Evolutionary conservation across 2,797 vertebrate species (phyloP), one percentile per base, ranked within the genome.

Genomic region (Pangasius krempfi): DNA sequence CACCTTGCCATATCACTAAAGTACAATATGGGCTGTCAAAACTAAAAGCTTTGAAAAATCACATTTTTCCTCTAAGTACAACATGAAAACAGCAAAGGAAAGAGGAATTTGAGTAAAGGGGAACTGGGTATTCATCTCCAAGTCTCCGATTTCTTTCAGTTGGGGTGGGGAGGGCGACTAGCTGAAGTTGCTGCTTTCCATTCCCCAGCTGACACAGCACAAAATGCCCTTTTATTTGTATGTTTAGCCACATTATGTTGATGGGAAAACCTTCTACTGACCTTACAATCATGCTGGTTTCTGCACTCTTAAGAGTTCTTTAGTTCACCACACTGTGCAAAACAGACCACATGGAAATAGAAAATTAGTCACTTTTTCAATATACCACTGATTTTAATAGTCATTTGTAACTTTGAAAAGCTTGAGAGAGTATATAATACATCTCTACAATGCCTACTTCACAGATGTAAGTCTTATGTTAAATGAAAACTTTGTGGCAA

Each of bases 191-290:
- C 88, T 86, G 82, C 85, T 90, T 89, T 89, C 64, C 78, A 86
- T 91, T 64, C 33, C 54, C 50, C 92, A 92, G 91, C 91, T 92
- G 92, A 93, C 87, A 93, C 89, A 93, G 90, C 90, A 92, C 70
- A 89, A 90, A 89, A 82, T 54, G 30, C 22, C 22, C 64, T 64
- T 85, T 85, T 92, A 87, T 90, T 91, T 93, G 90, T 92, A 90
- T 90, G 85, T 90, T 91, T 89, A 91, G 80, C 87, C 86, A 79
- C 78, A 89, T 87, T 88, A 88, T 92, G 92, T 90, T 88, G 58
- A 90, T 40, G 56, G 68, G 85, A 90, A 87, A 90, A 85, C 80
- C 30, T 86, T 84, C 78, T 82, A 68, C 60, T 66, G 85, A 89
- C 68, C 81, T 86, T 80, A 84, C 25, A 66, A 62, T 90, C 91